Evolutionary conservation across 2,888 invertebrate genomes (phyloP).

Genomic region (Fragum whitleyi): DNA sequence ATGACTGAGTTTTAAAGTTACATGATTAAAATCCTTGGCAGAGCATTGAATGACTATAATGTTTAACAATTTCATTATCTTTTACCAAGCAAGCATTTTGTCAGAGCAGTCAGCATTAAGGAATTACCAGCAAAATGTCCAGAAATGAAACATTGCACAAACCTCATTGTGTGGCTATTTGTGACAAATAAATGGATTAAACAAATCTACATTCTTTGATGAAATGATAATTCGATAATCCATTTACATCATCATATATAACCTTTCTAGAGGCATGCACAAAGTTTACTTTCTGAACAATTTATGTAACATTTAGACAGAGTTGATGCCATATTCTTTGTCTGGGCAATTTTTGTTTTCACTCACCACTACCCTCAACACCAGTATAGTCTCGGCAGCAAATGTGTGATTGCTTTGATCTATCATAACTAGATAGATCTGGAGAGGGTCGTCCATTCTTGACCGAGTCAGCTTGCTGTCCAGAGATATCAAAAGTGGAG

Average conservation of each 20-base stretch:
- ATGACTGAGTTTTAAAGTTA: no score
- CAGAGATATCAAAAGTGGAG: conserved; percentile 12
- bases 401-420: conserved; percentile 4
- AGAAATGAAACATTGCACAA: conserved; percentile 19
- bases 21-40: no score
- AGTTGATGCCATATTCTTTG: conserved; percentile 52
- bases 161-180: neutral
- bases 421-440: conserved; percentile 10
- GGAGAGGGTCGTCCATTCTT: conserved; percentile 10
- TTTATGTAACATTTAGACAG: conserved; percentile 26
- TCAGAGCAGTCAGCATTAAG: conserved; percentile 25
- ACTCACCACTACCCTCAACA: conserved; percentile 54
- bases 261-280: neutral
- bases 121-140: conserved; percentile 19
- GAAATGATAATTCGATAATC: conserved; percentile 12
- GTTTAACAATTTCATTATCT: neutral
- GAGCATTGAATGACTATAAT: no score
- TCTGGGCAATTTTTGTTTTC: conserved; percentile 24
- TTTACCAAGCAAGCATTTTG: conserved; percentile 22
- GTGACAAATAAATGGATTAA: conserved; percentile 15
- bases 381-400: conserved; percentile 8
- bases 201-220: conserved; percentile 1
- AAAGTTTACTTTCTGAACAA: conserved; percentile 10
- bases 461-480: conserved; percentile 14
- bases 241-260: conserved; percentile 12